phyloP scores from a whole-genome alignment of 1,140 invertebrate species.

The Apis laboriosa region DNA sequence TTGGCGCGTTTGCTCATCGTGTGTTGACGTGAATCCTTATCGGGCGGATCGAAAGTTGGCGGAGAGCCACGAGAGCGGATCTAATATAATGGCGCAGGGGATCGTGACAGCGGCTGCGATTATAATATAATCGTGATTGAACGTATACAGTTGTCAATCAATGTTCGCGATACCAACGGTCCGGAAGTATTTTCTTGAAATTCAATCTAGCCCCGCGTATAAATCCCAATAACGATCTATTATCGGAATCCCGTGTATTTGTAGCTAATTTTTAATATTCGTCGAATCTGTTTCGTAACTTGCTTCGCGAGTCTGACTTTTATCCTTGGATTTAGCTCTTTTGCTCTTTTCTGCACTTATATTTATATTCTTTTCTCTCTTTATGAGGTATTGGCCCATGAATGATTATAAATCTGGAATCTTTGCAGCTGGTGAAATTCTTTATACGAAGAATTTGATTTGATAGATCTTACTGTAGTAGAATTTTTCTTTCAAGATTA shows the following conservation, averaged over 20 bases:
- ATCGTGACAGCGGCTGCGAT: conserved; percentile 19
- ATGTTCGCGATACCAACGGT: not conserved
- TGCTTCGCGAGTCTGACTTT: too few relatives aligned
- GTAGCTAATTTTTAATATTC: not conserved
- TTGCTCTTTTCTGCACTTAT: not conserved
- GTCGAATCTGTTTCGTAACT: too few relatives aligned
- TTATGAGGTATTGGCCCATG: not conserved
- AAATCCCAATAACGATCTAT: conserved; percentile 14
- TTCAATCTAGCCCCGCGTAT: not conserved
- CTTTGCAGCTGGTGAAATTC: too few relatives aligned
- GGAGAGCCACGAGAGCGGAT: conserved; percentile 4
- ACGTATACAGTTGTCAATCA: conserved; percentile 27
- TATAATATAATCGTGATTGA: conserved; percentile 41
- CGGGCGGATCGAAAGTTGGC: not conserved
- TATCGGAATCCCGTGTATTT: not conserved
- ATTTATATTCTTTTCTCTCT: too few relatives aligned
- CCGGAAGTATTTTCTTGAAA: not conserved
- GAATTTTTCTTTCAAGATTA: too few relatives aligned
- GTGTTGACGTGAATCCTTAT: conserved; percentile 24
- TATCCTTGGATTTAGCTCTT: too few relatives aligned
- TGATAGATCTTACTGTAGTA: too few relatives aligned
- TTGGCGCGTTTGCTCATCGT: not conserved
- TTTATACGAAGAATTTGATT: too few relatives aligned
- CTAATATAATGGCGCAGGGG: conserved; percentile 11
- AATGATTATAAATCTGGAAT: not conserved